Base-by-base conservation (phyloP, 2,797 vertebrate species). In the Acomys russatus region DNA sequence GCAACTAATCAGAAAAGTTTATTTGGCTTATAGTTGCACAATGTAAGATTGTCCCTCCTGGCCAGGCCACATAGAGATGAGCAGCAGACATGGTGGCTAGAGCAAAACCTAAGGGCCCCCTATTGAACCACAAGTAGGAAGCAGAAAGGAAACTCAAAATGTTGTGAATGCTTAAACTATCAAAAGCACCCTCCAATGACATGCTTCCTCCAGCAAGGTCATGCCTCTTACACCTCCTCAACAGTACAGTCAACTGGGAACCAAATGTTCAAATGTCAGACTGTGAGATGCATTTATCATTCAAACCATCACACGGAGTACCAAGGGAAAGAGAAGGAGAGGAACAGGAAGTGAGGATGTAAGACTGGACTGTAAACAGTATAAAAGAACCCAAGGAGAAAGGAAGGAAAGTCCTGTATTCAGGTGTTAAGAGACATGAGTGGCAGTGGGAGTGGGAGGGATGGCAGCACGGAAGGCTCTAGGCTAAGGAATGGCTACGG, bases 381-480 rank as follows among this genome's bases (percentile, higher is more conserved):
- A 51, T 64, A 49, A 77, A 54, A 49, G 18, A n/a, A 6, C 20
- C 33, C 1, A 44, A 79, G 70, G 25, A 20, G 15, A 79, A 79
- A 84, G 9, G 25, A 71, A 84, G 59, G 23, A 11, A 35, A 2
- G 12, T 33, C 22, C 6, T 68, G 30, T 49, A 80, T 33, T 76
- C 22, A 80, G 20, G 2, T 6, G 51, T 66, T 14, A 25, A 76
- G 44, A 77, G 17, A 11, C n/a, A 9, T 2, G 22, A 20, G 15
- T 1, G 3, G 18, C 12, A 6, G 68, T 3, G 28, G 1, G 56
- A 66, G 28, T 30, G 28, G 6, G 1, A 17, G 0, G 38, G 9
- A 35, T 4, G 9, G 20, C 35, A 66, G 11, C 5, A 2, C 5
- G 3, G 6, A 38, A 18, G 38, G 6, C 0, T 33, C 0, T 20